Conservation (phyloP, 2,888 invertebrate species). For the Cheilosia grossa region DNA sequence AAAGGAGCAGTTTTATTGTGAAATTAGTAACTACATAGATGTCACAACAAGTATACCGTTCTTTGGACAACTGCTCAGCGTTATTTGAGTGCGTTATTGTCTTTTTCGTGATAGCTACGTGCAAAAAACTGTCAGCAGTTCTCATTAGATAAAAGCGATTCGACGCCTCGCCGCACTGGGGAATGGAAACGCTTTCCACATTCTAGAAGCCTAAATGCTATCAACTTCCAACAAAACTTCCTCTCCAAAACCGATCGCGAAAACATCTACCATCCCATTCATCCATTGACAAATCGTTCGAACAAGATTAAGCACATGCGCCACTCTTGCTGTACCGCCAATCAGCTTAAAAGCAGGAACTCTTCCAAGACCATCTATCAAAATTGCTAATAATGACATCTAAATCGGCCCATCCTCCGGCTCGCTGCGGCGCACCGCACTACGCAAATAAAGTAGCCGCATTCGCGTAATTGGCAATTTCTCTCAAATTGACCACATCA, state of each 20-base stretch:
- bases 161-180: no score
- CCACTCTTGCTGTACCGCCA: background rate
- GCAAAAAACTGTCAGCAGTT: no score
- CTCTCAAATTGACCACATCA: slow-evolving; percentile 64
- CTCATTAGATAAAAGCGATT: no score
- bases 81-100: no score
- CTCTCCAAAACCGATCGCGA: background rate
- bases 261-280: background rate
- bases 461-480: slow-evolving; percentile 63
- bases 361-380: slow-evolving; percentile 46
- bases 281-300: slow-evolving; percentile 4
- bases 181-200: no score
- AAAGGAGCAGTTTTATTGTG: no score
- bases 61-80: no score
- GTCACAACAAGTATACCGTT: no score
- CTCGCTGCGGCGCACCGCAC: background rate
- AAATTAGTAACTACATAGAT: no score
- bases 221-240: no score
- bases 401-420: slow-evolving; percentile 32
- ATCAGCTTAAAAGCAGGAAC: slow-evolving; percentile 8
- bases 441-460: slow-evolving; percentile 60
- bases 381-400: slow-evolving; percentile 64
- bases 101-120: no score
- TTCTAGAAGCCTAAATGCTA: no score
- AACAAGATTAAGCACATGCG: background rate